A percentile compares a stretch with the other conserved stretches of the same genome.
Evolutionary conservation across 2,113 vertebrate genomes (phyloP).

Genomic region (Perccottus glenii): DNA sequence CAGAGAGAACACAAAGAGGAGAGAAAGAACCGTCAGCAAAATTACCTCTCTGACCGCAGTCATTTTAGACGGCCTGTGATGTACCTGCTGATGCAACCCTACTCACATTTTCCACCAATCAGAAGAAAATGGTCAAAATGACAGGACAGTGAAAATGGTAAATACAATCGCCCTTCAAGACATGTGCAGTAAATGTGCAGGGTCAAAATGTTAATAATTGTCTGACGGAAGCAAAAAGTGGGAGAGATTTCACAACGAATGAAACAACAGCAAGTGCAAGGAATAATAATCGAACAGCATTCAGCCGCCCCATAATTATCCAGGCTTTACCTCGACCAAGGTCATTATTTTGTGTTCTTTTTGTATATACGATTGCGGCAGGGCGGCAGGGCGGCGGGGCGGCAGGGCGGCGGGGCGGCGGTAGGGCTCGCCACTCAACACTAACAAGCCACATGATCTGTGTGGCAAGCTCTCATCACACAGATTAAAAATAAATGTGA

Average conservation of each 20-base stretch:
- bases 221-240: slow-evolving; percentile 34
- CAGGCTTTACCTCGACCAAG: slow-evolving; percentile 57
- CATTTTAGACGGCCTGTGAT: slow-evolving; percentile 59
- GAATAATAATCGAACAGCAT: slow-evolving; percentile 69
- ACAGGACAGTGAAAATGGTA: slow-evolving; percentile 29
- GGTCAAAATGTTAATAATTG: slow-evolving; percentile 63
- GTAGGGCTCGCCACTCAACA: slow-evolving; percentile 36
- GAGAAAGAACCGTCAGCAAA: slow-evolving; percentile 72
- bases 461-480: slow-evolving; percentile 54
- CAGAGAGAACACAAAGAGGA: slow-evolving; percentile 63
- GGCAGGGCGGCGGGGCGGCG: slow-evolving; percentile 5
- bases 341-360: slow-evolving; percentile 67
- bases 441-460: slow-evolving; percentile 72
- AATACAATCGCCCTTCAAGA: slow-evolving; percentile 45
- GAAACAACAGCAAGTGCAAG: slow-evolving; percentile 31
- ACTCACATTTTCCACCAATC: slow-evolving; percentile 61
- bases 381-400: too few species aligned
- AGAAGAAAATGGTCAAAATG: slow-evolving; percentile 47
- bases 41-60: slow-evolving; percentile 59
- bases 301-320: slow-evolving; percentile 60
- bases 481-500: slow-evolving; percentile 78
- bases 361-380: slow-evolving; percentile 26
- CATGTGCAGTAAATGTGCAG: slow-evolving; percentile 9
- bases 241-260: slow-evolving; percentile 42
- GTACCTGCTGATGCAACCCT: slow-evolving; percentile 61